Conservation (phyloP, 2,888 invertebrate species). For the Stenotaenia linearis region DNA sequence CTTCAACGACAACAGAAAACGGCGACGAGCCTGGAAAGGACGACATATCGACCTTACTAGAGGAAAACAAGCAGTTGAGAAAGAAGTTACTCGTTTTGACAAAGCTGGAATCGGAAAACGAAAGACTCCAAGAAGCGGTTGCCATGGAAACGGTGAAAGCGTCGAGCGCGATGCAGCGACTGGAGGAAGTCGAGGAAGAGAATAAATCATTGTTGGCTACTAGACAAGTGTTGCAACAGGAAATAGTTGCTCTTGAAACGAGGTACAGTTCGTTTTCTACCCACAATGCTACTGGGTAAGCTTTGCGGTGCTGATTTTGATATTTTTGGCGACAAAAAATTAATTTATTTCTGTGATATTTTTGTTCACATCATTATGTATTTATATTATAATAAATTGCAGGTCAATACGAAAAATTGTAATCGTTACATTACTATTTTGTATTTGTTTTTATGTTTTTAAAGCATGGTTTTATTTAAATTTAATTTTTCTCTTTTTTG, state of each 20-base stretch:
- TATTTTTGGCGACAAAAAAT: background rate
- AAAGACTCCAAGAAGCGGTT: slow-evolving; percentile 3
- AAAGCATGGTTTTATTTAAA: background rate
- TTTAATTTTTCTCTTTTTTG: background rate
- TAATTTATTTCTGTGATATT: background rate
- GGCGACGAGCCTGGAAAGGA: background rate
- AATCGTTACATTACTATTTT: background rate
- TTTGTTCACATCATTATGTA: background rate
- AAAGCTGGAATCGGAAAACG: slow-evolving; percentile 4
- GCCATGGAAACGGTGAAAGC: background rate
- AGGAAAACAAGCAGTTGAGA: slow-evolving; percentile 33
- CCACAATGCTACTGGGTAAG: slow-evolving; percentile 10
- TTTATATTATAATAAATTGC: no score
- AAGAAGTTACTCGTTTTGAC: slow-evolving; percentile 10
- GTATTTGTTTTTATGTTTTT: background rate
- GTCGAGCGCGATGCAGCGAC: background rate
- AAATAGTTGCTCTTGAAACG: slow-evolving; percentile 17
- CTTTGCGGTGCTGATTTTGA: background rate
- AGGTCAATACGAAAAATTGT: background rate
- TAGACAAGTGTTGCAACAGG: slow-evolving; percentile 31
- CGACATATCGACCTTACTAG: background rate
- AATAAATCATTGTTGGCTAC: slow-evolving; percentile 30
- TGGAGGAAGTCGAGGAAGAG: slow-evolving; percentile 30
- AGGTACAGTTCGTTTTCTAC: background rate
- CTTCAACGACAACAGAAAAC: background rate